Evolutionary conservation across 2,888 invertebrate genomes (phyloP), one percentile per base, ranked within the genome.

Genomic region (Drosophila fungiperda): DNA sequence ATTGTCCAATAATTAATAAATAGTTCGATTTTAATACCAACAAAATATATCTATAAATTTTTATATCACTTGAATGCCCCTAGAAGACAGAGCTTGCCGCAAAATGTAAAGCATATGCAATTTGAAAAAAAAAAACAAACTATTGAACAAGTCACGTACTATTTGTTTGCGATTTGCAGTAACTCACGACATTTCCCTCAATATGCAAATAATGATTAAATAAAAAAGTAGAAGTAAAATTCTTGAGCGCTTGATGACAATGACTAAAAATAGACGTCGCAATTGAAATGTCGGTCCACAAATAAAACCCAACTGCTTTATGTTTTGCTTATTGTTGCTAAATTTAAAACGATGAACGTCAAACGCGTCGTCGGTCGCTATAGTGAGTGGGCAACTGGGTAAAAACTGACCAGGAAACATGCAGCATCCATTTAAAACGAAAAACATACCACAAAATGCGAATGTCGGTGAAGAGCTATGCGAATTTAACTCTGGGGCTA

Each of bases 221-320:
- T 33, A 45, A 53, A 55, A 59, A 64, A 59, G 17, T n/a, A 17
- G 2, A 80, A 79, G 73, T 55, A 68, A 67, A 55, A 80, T 80
- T 78, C 81, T 76, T 84, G 73, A 69, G 40, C 68, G 64, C 76
- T 70, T 73, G 73, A 84, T 89, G 85, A 80, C 80, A 89, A 82
- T 87, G 88, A 72, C 87, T 90, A 90, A 87, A 87, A 90, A 90
- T 87, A 87, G 90, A 75, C 68, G 53, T 66, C 74, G 69, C 88
- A 87, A 89, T 90, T 89, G 90, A 87, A 89, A 87, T 87, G 90
- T 85, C 90, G 83, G 73, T 86, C 80, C 90, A 86, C 76, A 86
- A 76, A 88, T 38, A 83, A 83, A 70, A 75, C 62, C 60, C 63
- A 66, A 65, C 66, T 66, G 59, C 9, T 55, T 54, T 63, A 73